These are phyloP conservation scores for Fundulus diaphanus DNA, from an alignment of 2,797 vertebrate genomes.

Conservation along the genomic window DNA sequence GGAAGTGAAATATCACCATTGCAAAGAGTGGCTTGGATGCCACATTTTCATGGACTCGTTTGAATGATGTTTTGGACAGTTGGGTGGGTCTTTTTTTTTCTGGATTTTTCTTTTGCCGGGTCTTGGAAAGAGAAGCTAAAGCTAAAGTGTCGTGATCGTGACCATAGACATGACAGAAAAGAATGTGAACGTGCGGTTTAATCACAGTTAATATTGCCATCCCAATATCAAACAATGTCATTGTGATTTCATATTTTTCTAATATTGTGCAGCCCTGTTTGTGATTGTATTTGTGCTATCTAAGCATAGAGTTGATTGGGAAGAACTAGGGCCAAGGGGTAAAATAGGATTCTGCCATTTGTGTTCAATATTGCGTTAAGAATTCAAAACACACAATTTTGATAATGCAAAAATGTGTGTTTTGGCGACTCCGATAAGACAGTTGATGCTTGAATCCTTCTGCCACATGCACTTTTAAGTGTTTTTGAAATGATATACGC, in stretches of 20 bases:
- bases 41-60: not conserved
- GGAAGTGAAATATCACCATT: not conserved
- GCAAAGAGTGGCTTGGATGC: not conserved
- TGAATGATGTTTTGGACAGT: not conserved
- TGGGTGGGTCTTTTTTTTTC: not conserved
- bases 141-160: not conserved
- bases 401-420: not conserved
- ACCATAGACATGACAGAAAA: not conserved
- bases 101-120: not conserved
- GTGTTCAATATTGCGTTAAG: not conserved
- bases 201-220: not conserved
- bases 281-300: not conserved
- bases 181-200: not conserved
- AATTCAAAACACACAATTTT: not conserved
- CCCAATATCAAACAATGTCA: not conserved
- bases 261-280: not conserved
- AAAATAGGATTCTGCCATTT: not conserved
- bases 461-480: slow-evolving; percentile 19
- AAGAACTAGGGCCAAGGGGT: not conserved
- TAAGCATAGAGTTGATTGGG: not conserved
- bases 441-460: not conserved
- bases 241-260: not conserved
- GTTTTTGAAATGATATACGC: slow-evolving; percentile 29
- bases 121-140: not conserved
- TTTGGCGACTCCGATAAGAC: not conserved